Percentiles rank a stretch among this genome's conserved stretches.
These are phyloP conservation scores for Saguinus imperator DNA, from an alignment of 2,113 vertebrate genomes.

Conservation along the genomic window DNA sequence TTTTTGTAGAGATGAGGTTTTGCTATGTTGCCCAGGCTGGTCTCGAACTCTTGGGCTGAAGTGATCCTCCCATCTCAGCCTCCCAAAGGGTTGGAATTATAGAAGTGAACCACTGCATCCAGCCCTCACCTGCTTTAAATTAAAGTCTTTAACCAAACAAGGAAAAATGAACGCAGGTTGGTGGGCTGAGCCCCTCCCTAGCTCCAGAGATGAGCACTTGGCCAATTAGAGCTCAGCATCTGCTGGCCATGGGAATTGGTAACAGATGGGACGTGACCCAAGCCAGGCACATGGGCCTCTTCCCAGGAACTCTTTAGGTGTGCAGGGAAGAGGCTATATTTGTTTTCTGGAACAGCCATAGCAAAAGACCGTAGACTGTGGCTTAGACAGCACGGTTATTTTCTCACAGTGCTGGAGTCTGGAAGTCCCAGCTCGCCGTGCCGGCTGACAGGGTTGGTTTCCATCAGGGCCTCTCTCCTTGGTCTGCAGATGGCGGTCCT, in stretches of 20 bases:
- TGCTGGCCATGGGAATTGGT: not conserved
- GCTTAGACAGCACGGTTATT: not conserved
- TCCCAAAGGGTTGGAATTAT: not conserved
- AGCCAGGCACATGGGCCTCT: not conserved
- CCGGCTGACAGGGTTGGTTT: not conserved
- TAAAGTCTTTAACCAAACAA: not conserved
- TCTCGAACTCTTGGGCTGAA: not conserved
- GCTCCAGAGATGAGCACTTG: not conserved
- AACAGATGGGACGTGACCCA: not conserved
- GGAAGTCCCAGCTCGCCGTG: not conserved
- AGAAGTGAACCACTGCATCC: not conserved
- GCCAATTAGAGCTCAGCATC: not conserved
- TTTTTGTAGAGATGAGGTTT: not conserved
- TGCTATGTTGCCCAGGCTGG: not conserved
- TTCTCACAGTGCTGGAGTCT: not conserved
- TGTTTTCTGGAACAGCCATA: not conserved
- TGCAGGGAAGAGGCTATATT: too few relatives aligned
- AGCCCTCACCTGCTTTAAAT: not conserved
- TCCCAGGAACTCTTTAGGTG: not conserved
- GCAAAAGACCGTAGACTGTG: not conserved
- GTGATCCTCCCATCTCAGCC: not conserved
- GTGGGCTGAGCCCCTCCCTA: not conserved
- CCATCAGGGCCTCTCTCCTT: too few relatives aligned
- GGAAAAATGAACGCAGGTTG: not conserved
- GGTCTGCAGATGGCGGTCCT: not conserved